Evolutionary conservation across 2,797 vertebrate species (phyloP).

Genomic region (Dendrocincla tyrannina): DNA sequence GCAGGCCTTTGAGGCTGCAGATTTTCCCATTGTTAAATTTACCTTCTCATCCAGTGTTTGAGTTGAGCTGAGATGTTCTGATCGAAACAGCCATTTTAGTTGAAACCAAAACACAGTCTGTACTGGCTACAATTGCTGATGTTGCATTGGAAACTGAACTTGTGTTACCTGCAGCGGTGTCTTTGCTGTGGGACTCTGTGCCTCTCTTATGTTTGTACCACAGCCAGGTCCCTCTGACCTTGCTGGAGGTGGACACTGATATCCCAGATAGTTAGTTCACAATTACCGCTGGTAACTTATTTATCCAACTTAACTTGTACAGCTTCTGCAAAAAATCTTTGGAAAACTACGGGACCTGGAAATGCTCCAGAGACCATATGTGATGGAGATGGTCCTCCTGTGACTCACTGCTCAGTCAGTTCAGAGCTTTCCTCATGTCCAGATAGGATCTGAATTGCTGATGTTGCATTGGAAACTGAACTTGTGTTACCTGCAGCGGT

Average conservation of each 20-base stretch:
- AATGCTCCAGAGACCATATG: not conserved
- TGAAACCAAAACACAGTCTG: not conserved
- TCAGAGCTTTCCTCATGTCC: not conserved
- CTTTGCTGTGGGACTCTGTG: not conserved
- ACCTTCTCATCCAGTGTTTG: not conserved
- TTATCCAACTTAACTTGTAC: not conserved
- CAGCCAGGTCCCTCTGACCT: not conserved
- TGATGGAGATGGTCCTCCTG: not conserved
- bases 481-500: not conserved
- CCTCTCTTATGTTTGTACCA: not conserved
- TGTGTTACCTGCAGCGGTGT: not conserved
- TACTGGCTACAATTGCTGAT: not conserved
- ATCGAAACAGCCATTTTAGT: not conserved
- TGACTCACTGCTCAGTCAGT: not conserved
- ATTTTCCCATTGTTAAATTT: not conserved
- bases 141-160: not conserved
- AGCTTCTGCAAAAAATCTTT: not conserved
- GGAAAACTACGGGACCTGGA: constrained; percentile 6
- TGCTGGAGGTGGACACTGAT: not conserved
- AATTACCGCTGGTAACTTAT: not conserved
- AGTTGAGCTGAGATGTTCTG: not conserved
- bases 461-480: not conserved
- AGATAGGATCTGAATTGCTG: not conserved
- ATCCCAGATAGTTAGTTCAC: not conserved
- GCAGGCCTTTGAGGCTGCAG: not conserved